These are phyloP conservation scores for Halichoerus grypus DNA, from an alignment of 2,113 vertebrate genomes.

Conservation along the genomic window DNA sequence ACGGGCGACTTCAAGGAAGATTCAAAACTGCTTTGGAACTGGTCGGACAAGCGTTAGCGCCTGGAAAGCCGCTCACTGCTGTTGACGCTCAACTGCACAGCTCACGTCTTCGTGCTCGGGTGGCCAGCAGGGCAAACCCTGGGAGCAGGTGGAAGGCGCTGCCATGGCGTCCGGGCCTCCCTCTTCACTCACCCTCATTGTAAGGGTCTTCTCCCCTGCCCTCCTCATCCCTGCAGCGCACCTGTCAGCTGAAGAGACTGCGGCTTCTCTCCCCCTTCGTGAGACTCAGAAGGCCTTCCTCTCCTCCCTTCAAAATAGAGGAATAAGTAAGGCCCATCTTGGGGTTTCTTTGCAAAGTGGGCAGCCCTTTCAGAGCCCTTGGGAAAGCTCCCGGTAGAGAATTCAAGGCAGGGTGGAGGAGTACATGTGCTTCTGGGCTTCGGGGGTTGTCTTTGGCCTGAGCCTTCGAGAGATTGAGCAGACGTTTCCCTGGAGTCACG, in stretches of 20 bases:
- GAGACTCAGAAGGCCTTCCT: slow-evolving; percentile 81
- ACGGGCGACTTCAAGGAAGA: background rate
- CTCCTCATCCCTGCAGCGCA: slow-evolving; percentile 69
- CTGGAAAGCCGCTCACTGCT: accelerated
- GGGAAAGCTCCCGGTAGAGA: slow-evolving; percentile 81
- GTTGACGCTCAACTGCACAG: background rate
- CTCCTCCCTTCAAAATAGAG: slow-evolving; percentile 84
- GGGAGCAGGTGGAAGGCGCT: background rate
- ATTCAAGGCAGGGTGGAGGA: slow-evolving; percentile 77
- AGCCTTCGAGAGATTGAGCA: slow-evolving; percentile 81
- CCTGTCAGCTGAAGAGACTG: slow-evolving; percentile 78
- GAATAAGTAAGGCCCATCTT: slow-evolving; percentile 82
- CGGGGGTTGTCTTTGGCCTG: slow-evolving; percentile 80
- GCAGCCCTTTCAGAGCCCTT: slow-evolving; percentile 80
- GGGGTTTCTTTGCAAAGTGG: slow-evolving; percentile 75
- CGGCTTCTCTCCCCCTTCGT: slow-evolving; percentile 79
- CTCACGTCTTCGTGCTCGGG: background rate
- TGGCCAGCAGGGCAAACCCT: background rate
- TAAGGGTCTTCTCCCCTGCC: slow-evolving; percentile 72
- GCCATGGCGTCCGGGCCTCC: background rate
- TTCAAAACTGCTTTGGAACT: background rate
- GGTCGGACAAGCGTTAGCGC: background rate
- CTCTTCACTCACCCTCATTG: slow-evolving; percentile 64
- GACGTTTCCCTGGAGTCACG: slow-evolving; percentile 72
- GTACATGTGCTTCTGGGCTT: slow-evolving; percentile 81